phyloP scores from a whole-genome alignment of 2,797 vertebrate genomes.

The Galaxias olidus region DNA sequence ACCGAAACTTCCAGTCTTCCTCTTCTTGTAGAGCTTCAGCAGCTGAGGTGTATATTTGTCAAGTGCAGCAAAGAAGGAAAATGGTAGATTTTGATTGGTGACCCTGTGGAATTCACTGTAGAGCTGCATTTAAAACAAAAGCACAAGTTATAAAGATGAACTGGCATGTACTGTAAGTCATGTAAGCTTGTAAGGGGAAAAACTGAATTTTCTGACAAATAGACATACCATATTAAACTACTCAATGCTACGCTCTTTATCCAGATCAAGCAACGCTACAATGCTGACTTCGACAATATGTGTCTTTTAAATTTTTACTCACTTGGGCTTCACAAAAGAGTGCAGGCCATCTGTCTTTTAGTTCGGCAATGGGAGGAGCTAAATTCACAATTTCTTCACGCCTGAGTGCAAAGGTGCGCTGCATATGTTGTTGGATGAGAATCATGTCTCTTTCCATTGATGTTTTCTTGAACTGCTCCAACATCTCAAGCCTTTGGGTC shows the following conservation, averaged over 20 bases:
- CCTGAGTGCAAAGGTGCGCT: conserved; percentile 29
- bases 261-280: no score
- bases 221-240: no score
- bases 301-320: no score
- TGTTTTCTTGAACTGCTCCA: conserved; percentile 25
- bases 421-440: conserved; percentile 32
- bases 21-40: conserved; percentile 33
- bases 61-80: conserved; percentile 25
- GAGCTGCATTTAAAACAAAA: conserved; percentile 36
- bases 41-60: conserved; percentile 27
- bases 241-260: no score
- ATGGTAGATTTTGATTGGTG: conserved; percentile 28
- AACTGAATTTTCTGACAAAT: no score
- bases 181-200: no score
- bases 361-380: conserved; percentile 16
- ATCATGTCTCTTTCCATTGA: conserved; percentile 24
- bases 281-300: no score
- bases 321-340: conserved; percentile 40
- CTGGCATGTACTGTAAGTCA: no score
- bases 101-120: conserved; percentile 35
- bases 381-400: conserved; percentile 22
- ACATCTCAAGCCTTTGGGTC: conserved; percentile 17
- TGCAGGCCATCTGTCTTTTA: conserved; percentile 33
- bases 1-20: conserved; percentile 22
- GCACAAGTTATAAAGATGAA: conserved; percentile 3